A percentile compares a stretch with the other conserved stretches of the same genome.
phyloP scores from a whole-genome alignment of 2,888 invertebrate genomes.

The Lasius platythorax region DNA sequence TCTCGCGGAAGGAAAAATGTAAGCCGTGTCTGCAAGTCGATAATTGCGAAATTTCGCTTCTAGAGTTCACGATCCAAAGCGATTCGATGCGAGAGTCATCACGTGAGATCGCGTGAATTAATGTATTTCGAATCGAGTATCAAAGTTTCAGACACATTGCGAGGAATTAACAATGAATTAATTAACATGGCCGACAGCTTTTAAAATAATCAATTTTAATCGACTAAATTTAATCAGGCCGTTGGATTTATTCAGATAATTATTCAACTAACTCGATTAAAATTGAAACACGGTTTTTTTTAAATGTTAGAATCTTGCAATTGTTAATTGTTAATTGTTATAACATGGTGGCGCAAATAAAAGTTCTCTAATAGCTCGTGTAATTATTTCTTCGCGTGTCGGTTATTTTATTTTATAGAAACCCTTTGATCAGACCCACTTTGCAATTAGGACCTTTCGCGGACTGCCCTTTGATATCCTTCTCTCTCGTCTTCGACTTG shows the following conservation, averaged over 20 bases:
- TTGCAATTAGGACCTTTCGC: slow-evolving; percentile 40
- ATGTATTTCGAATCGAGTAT: no score
- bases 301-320: slow-evolving; percentile 21
- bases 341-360: background rate
- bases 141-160: background rate
- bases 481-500: background rate
- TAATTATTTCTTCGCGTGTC: slow-evolving; percentile 50
- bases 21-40: background rate
- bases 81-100: background rate
- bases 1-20: background rate
- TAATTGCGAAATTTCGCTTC: slow-evolving; percentile 37
- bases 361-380: slow-evolving; percentile 20
- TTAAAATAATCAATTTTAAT: background rate
- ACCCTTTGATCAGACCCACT: slow-evolving; percentile 32
- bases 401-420: slow-evolving; percentile 38
- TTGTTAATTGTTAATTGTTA: slow-evolving; percentile 31
- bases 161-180: background rate
- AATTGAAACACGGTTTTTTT: slow-evolving; percentile 28
- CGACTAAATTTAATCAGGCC: background rate
- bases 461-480: slow-evolving; percentile 7
- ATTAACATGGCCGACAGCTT: background rate
- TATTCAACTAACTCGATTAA: background rate
- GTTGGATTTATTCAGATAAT: background rate
- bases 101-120: background rate
- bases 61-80: background rate